Conservation (phyloP, 2,797 vertebrate genomes). For the Phylloscopus collybita region DNA sequence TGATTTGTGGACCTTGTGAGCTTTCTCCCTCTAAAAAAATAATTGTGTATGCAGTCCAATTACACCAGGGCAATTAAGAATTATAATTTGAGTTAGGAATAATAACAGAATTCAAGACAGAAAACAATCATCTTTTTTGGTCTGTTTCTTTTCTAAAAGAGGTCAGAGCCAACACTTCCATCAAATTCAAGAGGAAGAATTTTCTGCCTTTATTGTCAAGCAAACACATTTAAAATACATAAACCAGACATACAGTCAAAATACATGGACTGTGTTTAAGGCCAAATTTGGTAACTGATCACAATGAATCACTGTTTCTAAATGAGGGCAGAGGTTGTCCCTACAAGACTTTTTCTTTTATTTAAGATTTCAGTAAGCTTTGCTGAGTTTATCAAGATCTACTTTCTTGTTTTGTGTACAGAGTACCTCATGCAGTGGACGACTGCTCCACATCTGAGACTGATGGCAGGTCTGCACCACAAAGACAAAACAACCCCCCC, state of each 20-base stretch:
- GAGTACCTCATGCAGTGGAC: background rate
- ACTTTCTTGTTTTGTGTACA: background rate
- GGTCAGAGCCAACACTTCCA: background rate
- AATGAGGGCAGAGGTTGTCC: background rate
- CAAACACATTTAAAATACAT: constrained; percentile 51
- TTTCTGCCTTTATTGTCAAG: constrained; percentile 32
- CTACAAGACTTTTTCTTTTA: background rate
- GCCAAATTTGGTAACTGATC: constrained; percentile 39
- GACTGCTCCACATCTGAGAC: background rate
- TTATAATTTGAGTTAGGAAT: background rate
- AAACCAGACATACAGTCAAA: constrained; percentile 44
- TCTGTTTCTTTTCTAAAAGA: constrained; percentile 27
- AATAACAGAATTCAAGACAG: constrained; percentile 5
- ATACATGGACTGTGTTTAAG: background rate
- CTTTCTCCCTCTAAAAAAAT: background rate
- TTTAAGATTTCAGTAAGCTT: background rate
- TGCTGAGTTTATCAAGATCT: background rate
- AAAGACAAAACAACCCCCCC: background rate
- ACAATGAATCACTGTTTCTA: constrained; percentile 28
- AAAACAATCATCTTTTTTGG: constrained; percentile 38
- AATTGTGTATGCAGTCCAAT: background rate
- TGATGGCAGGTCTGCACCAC: background rate
- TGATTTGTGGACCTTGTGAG: constrained; percentile 21
- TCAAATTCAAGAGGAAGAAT: background rate
- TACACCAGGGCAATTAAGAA: constrained; percentile 2